Evolutionary conservation across 2,888 invertebrate genomes (phyloP), one percentile per base, ranked within the genome.

Genomic region (Ferrisia virgata): DNA sequence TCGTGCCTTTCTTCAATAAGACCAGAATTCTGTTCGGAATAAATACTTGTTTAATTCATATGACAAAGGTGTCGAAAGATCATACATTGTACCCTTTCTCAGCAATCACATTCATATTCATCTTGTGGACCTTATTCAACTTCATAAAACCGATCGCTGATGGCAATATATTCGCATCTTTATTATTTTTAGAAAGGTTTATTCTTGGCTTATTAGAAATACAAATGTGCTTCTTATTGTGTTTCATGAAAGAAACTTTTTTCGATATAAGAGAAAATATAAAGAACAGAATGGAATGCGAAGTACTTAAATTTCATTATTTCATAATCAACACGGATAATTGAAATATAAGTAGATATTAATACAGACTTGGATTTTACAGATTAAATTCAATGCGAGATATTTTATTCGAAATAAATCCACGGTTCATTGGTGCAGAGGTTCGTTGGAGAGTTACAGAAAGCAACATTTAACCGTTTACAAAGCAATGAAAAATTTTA

Each of bases 141-240:
- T 22, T 76, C 6, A 18, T 33, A 31, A 11, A 76, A 11, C 72
- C 72, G 5, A 22, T 76, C 28, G 11, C 22, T 18, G 36, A 76
- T 76, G 6, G 36, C 9, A 18, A 36, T 76, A 36, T 76, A 1
- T 28, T 76, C 6, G n/a, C n/a, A 2, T 36, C 53, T 31, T 31
- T 47, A 15, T 31, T 80, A 5, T 80, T 31, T 18, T n/a, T 31
- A 2, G 80, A 80, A 53, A 47, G 33, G 33, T 53, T 47, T 8
- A 53, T 80, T n/a, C 11, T 80, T 0, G 80, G 53, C 8, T 53
- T 80, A 28, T 33, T 53, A 6, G 80, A 80, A 31, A 11, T 53
- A 5, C 80, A 80, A 25, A 31, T 80, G 31, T 80, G 80, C 11
- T 53, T 80, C 8, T 47, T 80, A 13, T 31, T 80, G 31, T 53